These are phyloP conservation scores for Brevimyrus niger DNA, from an alignment of 2,113 vertebrate genomes.

Conservation along the genomic window DNA sequence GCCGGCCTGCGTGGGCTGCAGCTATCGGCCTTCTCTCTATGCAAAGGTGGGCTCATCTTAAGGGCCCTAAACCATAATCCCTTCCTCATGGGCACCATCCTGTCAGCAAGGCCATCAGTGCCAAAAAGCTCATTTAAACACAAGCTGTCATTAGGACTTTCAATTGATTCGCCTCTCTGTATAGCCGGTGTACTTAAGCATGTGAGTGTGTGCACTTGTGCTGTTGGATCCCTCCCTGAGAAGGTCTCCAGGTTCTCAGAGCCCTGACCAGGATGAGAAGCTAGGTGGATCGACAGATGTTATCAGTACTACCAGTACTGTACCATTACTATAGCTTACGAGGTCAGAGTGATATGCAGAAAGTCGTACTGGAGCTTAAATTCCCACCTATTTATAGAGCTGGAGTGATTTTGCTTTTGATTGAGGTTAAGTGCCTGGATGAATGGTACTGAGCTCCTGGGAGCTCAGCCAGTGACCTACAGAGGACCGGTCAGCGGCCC, in stretches of 20 bases:
- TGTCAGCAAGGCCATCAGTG: neutral
- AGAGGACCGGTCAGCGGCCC: neutral
- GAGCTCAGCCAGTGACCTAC: neutral
- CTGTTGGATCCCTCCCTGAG: neutral
- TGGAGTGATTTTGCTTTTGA: neutral
- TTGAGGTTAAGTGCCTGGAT: neutral
- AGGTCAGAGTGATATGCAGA: neutral
- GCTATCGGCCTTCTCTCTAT: neutral
- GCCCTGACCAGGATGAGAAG: neutral
- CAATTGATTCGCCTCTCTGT: neutral
- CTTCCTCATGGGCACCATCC: neutral
- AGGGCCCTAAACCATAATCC: neutral
- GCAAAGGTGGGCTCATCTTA: neutral
- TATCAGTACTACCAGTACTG: neutral
- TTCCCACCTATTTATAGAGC: neutral
- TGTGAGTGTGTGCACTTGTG: neutral
- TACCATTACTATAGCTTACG: neutral
- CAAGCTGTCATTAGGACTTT: neutral
- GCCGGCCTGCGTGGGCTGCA: neutral
- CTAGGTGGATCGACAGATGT: neutral
- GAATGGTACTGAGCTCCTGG: neutral
- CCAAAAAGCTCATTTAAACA: neutral
- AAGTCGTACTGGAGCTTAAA: neutral
- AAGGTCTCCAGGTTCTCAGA: neutral
- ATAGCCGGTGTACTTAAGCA: neutral